Percentiles rank a stretch among this genome's conserved stretches.
Evolutionary conservation across 2,888 invertebrate species (phyloP).

Genomic region (Sylvicola fuscatus): DNA sequence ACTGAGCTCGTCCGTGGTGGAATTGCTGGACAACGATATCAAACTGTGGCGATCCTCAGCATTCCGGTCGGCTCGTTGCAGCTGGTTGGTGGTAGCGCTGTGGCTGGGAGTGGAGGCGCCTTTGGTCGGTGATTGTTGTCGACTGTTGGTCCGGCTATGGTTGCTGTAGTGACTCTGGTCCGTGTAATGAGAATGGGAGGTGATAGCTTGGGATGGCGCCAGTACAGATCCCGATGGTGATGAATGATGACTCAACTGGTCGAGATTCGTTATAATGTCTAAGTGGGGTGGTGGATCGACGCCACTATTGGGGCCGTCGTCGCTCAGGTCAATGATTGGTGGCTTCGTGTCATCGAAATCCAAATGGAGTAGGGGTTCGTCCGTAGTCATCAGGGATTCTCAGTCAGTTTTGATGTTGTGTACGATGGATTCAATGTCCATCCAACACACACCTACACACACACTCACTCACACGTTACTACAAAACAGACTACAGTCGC

Average conservation of each 20-base stretch:
- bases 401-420: conserved; percentile 4
- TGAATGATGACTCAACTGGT: conserved; percentile 10
- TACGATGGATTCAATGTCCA: conserved; percentile 2
- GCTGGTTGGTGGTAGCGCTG: conserved; percentile 9
- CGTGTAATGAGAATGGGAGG: too few species aligned
- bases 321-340: background rate
- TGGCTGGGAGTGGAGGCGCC: background rate
- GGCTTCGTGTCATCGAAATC: conserved; percentile 31
- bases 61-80: background rate
- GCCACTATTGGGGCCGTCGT: too few species aligned
- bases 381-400: conserved; percentile 34
- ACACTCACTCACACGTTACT: too few species aligned
- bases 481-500: too few species aligned
- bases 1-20: conserved; percentile 41
- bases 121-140: conserved; percentile 11
- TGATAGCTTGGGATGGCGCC: background rate
- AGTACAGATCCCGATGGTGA: background rate
- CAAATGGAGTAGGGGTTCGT: conserved; percentile 39
- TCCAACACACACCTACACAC: conserved; percentile 1
- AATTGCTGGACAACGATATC: conserved; percentile 34
- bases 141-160: background rate
- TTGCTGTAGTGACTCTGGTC: background rate
- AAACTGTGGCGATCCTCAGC: conserved; percentile 33
- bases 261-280: background rate
- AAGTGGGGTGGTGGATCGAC: background rate